These are phyloP conservation scores for Pampus argenteus DNA, from an alignment of 2,797 vertebrate genomes.

Conservation along the genomic window DNA sequence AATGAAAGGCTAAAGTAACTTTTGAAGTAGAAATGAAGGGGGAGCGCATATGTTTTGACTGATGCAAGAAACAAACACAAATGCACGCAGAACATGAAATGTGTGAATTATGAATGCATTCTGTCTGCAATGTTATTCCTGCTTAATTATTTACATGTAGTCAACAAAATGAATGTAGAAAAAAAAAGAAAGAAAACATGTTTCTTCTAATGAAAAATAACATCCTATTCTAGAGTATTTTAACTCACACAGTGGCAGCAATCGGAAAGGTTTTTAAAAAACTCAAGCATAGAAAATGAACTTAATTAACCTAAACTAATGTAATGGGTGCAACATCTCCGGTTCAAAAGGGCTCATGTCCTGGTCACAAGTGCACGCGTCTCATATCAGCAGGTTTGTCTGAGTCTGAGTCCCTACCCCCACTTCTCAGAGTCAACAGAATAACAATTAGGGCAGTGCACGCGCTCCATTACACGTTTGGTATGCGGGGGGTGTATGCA, in stretches of 20 bases:
- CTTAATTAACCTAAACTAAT: constrained; percentile 6
- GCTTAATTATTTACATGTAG: constrained; percentile 69
- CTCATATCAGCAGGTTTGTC: constrained; percentile 48
- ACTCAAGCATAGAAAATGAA: background rate
- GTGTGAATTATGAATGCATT: constrained; percentile 67
- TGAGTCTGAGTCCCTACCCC: constrained; percentile 20
- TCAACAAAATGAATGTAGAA: constrained; percentile 30
- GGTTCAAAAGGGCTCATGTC: constrained; percentile 12
- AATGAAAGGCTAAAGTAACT: constrained; percentile 60
- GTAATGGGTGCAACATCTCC: background rate
- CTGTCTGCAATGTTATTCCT: constrained; percentile 46
- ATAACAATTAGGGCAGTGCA: constrained; percentile 64
- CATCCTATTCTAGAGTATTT: constrained; percentile 2
- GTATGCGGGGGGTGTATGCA: constrained; percentile 54
- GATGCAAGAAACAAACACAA: constrained; percentile 52
- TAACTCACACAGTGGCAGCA: background rate
- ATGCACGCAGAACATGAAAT: constrained; percentile 47
- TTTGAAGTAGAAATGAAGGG: constrained; percentile 58
- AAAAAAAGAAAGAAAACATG: constrained; percentile 31
- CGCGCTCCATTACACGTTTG: constrained; percentile 63
- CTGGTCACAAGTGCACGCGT: background rate
- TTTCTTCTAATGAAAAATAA: constrained; percentile 42
- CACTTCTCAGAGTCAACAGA: constrained; percentile 62
- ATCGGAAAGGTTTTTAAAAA: background rate
- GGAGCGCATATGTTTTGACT: constrained; percentile 45